phyloP scores from a whole-genome alignment of 2,888 invertebrate genomes.

The Caenorhabditis wallacei region DNA sequence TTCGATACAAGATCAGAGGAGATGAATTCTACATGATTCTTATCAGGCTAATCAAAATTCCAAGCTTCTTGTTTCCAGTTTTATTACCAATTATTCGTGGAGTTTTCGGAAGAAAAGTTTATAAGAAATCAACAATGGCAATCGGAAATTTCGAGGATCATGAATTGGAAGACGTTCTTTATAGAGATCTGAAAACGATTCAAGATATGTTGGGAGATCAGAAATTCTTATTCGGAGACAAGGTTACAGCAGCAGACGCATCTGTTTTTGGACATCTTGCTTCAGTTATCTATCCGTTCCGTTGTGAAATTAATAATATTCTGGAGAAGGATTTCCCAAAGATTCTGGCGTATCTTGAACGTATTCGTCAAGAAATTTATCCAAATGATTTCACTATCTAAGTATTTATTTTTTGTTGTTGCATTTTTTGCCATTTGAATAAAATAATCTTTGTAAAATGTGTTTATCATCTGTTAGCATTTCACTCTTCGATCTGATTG shows the following conservation, averaged over 20 bases:
- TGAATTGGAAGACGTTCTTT: slow-evolving; percentile 26
- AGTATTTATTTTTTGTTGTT: slow-evolving; percentile 11
- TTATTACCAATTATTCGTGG: slow-evolving; percentile 28
- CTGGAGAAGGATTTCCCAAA: slow-evolving; percentile 48
- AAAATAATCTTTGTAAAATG: background rate
- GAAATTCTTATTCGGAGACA: slow-evolving; percentile 96
- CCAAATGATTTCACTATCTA: slow-evolving; percentile 55
- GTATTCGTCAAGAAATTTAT: slow-evolving; percentile 46
- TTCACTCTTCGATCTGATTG: too few relatives aligned
- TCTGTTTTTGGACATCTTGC: slow-evolving; percentile 79
- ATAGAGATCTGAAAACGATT: slow-evolving; percentile 44
- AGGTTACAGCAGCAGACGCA: slow-evolving; percentile 88
- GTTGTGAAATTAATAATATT: slow-evolving; percentile 19
- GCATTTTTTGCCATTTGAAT: slow-evolving; percentile 5
- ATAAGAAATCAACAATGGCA: slow-evolving; percentile 42
- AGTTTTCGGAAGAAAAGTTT: slow-evolving; percentile 45
- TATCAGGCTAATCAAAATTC: slow-evolving; percentile 22
- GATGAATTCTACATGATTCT: slow-evolving; percentile 29
- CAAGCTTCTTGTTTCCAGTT: slow-evolving; percentile 40
- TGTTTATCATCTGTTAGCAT: background rate
- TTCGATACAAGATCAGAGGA: slow-evolving; percentile 37
- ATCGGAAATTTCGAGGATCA: slow-evolving; percentile 45
- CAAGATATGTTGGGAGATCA: slow-evolving; percentile 84
- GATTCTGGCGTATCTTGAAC: slow-evolving; percentile 42
- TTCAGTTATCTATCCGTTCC: slow-evolving; percentile 68